A percentile compares a stretch with the other conserved stretches of the same genome.
Conservation (phyloP, 1,140 invertebrate species). For the Caenorhabditis elegans region WBcel235 BX284606.5:11272501-11273000, state of each 20-base stretch:
- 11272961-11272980: slow-evolving; percentile 28
- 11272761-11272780: background rate
- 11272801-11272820: background rate
- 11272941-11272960: background rate
- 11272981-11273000: background rate
- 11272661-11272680: background rate
- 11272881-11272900: background rate
- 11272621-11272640: background rate
- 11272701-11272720: too few relatives aligned
- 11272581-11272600: slow-evolving; percentile 6
- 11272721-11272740: background rate
- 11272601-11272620: slow-evolving; percentile 11
- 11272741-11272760: background rate
- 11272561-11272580: slow-evolving; percentile 10
- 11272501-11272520: slow-evolving; percentile 14
- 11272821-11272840: background rate
- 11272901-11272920: background rate
- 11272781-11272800: background rate
- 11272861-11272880: background rate
- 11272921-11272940: background rate
- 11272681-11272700: too few relatives aligned
- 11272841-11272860: background rate
- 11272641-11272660: background rate
- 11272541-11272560: too few relatives aligned
- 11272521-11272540: too few relatives aligned